These are phyloP conservation scores for Apodemus speciosus DNA, from an alignment of 2,113 vertebrate species.

Conservation along the genomic window DNA sequence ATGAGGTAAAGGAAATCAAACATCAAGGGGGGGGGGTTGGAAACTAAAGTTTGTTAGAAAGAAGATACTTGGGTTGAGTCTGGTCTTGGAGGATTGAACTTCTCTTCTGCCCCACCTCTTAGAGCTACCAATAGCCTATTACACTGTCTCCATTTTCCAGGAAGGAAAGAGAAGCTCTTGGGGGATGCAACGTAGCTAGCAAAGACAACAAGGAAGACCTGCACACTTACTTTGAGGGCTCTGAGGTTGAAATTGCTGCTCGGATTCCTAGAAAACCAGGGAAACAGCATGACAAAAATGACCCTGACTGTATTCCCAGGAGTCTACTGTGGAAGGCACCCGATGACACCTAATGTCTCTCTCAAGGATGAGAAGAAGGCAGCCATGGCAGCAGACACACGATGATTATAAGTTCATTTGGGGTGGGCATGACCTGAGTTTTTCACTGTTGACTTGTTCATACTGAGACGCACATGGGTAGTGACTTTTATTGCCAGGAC, in stretches of 20 bases:
- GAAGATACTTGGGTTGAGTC: background rate
- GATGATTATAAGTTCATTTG: background rate
- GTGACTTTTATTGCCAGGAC: background rate
- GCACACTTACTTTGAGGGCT: slow-evolving; percentile 48
- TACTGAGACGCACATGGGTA: background rate
- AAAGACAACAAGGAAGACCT: background rate
- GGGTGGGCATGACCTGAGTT: background rate
- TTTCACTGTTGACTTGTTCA: background rate
- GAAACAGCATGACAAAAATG: slow-evolving; percentile 8
- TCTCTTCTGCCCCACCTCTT: background rate
- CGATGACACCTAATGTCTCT: background rate
- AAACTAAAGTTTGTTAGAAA: background rate
- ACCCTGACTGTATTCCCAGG: background rate
- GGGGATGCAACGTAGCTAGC: background rate
- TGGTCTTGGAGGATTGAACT: background rate
- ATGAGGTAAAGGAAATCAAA: background rate
- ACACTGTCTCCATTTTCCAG: background rate
- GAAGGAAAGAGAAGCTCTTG: background rate
- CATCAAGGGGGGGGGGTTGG: background rate
- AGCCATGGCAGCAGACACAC: background rate
- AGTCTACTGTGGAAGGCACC: background rate
- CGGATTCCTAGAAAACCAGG: slow-evolving; percentile 58
- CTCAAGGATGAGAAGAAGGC: background rate
- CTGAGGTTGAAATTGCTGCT: background rate
- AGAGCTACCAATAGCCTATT: background rate